Percentiles rank a stretch among this genome's conserved stretches.
Conservation (phyloP, 2,113 vertebrate genomes). For the Eulemur rufifrons region DNA sequence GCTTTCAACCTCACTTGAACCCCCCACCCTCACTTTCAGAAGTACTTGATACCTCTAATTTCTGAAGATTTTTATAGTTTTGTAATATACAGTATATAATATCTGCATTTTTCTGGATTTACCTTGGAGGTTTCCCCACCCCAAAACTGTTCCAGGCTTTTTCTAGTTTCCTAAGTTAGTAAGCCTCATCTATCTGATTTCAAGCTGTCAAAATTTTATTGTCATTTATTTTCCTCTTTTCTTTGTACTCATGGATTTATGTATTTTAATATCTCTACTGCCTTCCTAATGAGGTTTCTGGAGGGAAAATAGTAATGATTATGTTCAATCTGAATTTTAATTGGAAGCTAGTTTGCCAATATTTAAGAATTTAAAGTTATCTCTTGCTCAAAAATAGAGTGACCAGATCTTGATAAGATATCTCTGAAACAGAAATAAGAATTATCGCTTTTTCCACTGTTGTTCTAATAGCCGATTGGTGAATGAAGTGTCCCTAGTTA, state of each 20-base stretch:
- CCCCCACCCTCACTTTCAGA: background rate
- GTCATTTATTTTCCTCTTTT: conserved; percentile 12
- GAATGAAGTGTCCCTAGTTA: background rate
- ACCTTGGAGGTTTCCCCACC: background rate
- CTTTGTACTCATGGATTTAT: background rate
- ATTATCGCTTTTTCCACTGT: background rate
- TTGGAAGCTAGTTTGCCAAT: background rate
- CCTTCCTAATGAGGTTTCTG: background rate
- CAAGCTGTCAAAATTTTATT: background rate
- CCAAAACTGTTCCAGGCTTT: background rate
- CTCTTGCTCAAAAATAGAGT: background rate
- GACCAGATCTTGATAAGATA: background rate
- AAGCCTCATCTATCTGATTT: background rate
- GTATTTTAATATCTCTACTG: background rate
- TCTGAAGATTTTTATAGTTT: background rate
- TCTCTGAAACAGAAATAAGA: background rate
- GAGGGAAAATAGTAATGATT: background rate
- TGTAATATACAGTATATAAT: background rate
- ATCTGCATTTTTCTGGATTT: conserved; percentile 11
- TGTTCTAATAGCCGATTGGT: background rate
- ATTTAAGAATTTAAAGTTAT: background rate
- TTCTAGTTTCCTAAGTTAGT: background rate
- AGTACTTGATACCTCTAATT: background rate
- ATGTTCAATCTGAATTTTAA: conserved; percentile 17
- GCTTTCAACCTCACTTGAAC: background rate